phyloP scores from a whole-genome alignment of 2,888 invertebrate genomes.

The Dasysyrphus tricinctus region DNA sequence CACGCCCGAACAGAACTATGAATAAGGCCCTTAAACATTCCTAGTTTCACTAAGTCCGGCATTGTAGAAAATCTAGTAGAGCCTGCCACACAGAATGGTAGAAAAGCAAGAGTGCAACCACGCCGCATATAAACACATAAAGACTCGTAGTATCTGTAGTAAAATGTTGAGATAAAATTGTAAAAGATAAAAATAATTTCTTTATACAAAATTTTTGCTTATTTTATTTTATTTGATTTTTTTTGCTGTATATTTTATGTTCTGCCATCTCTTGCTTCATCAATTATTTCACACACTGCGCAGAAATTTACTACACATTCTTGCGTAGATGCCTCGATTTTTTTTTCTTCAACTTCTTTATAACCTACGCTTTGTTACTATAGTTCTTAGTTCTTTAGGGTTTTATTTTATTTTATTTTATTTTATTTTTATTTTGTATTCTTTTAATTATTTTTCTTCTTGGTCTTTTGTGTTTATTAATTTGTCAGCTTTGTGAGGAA shows the following conservation, averaged over 20 bases:
- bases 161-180: conserved; percentile 47
- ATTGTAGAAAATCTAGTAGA: conserved; percentile 12
- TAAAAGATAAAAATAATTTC: conserved; percentile 70
- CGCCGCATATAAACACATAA: background rate
- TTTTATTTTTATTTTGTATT: conserved; percentile 15
- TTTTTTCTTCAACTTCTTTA: conserved; percentile 35
- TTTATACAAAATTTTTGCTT: conserved; percentile 61
- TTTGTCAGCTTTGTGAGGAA: conserved; percentile 52
- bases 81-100: background rate
- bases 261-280: conserved; percentile 66
- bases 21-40: background rate
- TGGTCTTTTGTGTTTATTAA: conserved; percentile 53
- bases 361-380: conserved; percentile 27
- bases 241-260: conserved; percentile 37
- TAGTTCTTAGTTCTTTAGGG: conserved; percentile 28
- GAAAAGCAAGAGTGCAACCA: conserved; percentile 13
- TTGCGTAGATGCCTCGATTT: conserved; percentile 69
- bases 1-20: too few species aligned
- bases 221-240: conserved; percentile 36
- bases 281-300: conserved; percentile 70
- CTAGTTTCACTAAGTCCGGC: background rate
- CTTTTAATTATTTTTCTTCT: conserved; percentile 21
- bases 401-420: conserved; percentile 28
- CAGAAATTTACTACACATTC: conserved; percentile 75
- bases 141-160: conserved; percentile 25